Percentiles rank a stretch among this genome's conserved stretches.
Conservation (phyloP, 2,888 invertebrate species). For the Thelaira solivaga region DNA sequence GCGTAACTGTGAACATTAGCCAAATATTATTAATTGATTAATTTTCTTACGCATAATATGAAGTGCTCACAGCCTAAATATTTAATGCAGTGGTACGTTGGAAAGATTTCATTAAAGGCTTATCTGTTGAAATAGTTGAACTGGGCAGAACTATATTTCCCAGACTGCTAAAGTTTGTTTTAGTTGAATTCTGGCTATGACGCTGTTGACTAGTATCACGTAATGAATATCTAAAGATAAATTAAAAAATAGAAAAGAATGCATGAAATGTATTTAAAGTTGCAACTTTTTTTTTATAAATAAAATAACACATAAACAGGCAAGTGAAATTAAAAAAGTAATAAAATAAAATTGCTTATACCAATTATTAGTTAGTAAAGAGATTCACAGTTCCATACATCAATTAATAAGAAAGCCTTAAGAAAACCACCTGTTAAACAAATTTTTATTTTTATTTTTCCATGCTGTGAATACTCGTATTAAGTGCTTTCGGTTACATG, state of each 20-base stretch:
- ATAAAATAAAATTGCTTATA: no score
- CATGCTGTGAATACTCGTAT: not conserved
- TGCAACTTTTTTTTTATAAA: not conserved
- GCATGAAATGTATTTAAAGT: not conserved
- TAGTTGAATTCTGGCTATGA: conserved; percentile 76
- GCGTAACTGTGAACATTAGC: no score
- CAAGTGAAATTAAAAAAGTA: not conserved
- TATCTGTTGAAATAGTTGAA: conserved; percentile 65
- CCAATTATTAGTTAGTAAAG: no score
- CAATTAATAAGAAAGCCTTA: not conserved
- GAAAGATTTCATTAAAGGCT: conserved; percentile 67
- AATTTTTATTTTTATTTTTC: not conserved
- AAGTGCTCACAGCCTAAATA: conserved; percentile 49
- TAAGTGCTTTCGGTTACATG: conserved; percentile 15
- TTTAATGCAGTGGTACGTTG: conserved; percentile 66
- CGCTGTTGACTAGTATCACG: conserved; percentile 72
- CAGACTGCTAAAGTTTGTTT: conserved; percentile 74
- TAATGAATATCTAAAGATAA: conserved; percentile 69
- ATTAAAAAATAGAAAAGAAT: not conserved
- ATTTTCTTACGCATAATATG: not conserved
- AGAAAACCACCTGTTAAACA: not conserved
- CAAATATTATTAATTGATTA: not conserved
- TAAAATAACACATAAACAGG: conserved; percentile 10
- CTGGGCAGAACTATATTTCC: conserved; percentile 65
- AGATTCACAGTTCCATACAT: not conserved